These are phyloP conservation scores for Brachyistius frenatus DNA, from an alignment of 2,113 vertebrate genomes.

Conservation along the genomic window DNA sequence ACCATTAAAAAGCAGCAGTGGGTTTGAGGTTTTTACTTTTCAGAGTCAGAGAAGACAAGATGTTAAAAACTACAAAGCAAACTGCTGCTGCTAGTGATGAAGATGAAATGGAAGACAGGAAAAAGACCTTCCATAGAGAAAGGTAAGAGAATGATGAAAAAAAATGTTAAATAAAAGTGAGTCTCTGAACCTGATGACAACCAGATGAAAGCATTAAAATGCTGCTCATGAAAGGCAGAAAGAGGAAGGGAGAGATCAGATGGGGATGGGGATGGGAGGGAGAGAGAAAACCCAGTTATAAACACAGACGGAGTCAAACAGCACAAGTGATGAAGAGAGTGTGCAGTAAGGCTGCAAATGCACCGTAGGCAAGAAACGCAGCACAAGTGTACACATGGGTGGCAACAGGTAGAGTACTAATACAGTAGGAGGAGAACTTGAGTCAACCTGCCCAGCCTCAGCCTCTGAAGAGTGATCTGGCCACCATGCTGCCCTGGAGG, in stretches of 20 bases:
- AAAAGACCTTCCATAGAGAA: neutral
- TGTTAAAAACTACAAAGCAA: neutral
- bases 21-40: neutral
- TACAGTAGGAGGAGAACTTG: neutral
- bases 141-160: neutral
- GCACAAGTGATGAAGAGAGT: conserved; percentile 19
- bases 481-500: conserved; percentile 65
- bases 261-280: neutral
- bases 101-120: neutral
- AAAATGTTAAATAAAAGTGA: conserved; percentile 5
- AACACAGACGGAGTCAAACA: conserved; percentile 5
- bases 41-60: neutral
- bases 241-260: conserved; percentile 13
- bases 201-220: conserved; percentile 48
- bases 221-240: neutral
- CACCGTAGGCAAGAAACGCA: neutral
- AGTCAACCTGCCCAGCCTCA: neutral
- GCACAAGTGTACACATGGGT: neutral
- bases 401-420: neutral
- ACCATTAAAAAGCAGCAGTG: neutral
- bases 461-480: neutral
- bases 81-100: neutral
- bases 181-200: conserved; percentile 50
- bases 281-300: conserved; percentile 8
- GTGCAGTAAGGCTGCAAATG: conserved; percentile 10